Evolutionary conservation across 92 coral and sea anemone species (phyloP), one percentile per base, ranked within the genome.

Genomic region (Actinostola sp.): DNA sequence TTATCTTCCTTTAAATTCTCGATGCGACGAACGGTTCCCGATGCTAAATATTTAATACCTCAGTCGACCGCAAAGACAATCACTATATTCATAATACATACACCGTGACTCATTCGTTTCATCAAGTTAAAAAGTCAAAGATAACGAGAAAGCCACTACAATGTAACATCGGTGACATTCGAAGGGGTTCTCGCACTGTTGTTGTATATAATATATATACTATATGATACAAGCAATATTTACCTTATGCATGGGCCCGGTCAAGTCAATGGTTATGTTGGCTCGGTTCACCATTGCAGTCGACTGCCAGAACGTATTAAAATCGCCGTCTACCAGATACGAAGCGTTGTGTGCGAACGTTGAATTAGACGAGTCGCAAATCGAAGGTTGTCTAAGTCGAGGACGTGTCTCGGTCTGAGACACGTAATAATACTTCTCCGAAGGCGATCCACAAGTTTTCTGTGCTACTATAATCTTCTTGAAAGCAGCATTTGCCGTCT

Each of bases 181-280:
- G 27, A 56, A 19, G 21, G 62, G 49, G 26, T 55, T 62, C 20
- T 48, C 12, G 21, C 12, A 17, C 21, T 48, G 9, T 8, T 48
- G 54, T 17, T 48, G 9, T 48, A n/a, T n/a, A n/a, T n/a, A n/a
- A n/a, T n/a, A n/a, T n/a, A n/a, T n/a, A n/a, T n/a, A n/a, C n/a
- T n/a, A n/a, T 39, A 39, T 39, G 44, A 39, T 39, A 20, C 8
- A n/a, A n/a, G n/a, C n/a, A n/a, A n/a, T 5, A 21, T 29, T 1
- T 82, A 93, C 98, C 98, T 93, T 90, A 31, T 82, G 87, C 41
- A 71, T 48, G 21, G 83, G 67, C 28, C 97, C 99, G 27, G 77
- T 56, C n/a, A 95, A 72, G 42, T 89, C 89, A 49, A 95, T 86
- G 23, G 97, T 91, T 46, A 95, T 95, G 36, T 76, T 72, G 1